A percentile compares a stretch with the other conserved stretches of the same genome.
Conservation (phyloP, 2,888 invertebrate genomes). For the Unio delphinus region DNA sequence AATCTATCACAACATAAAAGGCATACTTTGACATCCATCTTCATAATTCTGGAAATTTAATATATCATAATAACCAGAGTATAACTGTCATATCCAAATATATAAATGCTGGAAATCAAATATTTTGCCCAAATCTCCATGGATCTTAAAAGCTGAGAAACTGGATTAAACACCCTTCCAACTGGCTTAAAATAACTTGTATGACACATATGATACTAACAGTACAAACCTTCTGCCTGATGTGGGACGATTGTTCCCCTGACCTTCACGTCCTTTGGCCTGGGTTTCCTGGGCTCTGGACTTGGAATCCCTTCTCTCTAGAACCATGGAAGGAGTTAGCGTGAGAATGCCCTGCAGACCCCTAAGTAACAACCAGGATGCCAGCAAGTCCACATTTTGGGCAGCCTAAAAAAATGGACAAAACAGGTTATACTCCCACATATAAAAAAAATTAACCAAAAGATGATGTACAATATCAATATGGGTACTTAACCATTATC, state of each 20-base stretch:
- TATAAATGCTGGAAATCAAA: no score
- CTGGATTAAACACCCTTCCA: no score
- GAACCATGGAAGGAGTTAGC: constrained; percentile 57
- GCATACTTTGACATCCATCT: no score
- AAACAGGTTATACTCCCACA: background rate
- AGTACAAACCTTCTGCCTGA: constrained; percentile 51
- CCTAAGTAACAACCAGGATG: constrained; percentile 88
- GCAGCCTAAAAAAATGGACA: constrained; percentile 43
- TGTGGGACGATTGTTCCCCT: constrained; percentile 40
- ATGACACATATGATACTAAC: no score
- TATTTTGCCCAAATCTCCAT: no score
- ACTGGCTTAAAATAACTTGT: no score
- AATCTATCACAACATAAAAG: no score
- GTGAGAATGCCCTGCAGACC: constrained; percentile 81
- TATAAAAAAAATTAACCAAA: background rate
- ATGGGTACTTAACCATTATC: background rate
- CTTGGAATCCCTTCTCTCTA: constrained; percentile 58
- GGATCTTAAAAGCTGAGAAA: no score
- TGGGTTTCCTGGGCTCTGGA: constrained; percentile 12
- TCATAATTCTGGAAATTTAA: no score
- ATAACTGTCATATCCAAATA: no score
- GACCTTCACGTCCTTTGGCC: constrained; percentile 9
- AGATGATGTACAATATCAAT: background rate
- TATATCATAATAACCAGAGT: no score
- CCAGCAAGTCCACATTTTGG: constrained; percentile 91